Evolutionary conservation across 1,140 invertebrate genomes (phyloP), one percentile per base, ranked within the genome.

Genomic region (Ericerus pela): DNA sequence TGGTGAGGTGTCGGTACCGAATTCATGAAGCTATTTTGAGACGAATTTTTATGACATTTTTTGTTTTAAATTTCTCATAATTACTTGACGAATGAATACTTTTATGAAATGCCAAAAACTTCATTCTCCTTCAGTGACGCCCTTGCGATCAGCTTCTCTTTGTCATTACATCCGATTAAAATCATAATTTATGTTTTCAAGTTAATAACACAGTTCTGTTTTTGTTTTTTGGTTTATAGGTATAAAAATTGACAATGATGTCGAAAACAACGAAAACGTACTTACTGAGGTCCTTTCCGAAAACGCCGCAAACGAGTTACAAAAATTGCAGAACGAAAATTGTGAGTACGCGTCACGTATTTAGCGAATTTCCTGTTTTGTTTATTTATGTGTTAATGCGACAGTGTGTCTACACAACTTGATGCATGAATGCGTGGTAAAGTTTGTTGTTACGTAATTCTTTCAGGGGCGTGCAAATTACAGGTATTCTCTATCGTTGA

Each of bases 261-360:
- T 3, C 20, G 41, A 47, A 47, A 47, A 47, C 41, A 24, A 47
- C 26, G 41, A 47, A 47, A 47, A 47, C 26, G 41, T 24, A 47
- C 41, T 24, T 18, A 47, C 22, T 5, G 41, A 47, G 8, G 41
- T 8, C 26, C 22, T 24, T 24, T 47, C 41, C 8, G 41, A 47
- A 14, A 20, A 47, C 11, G 26, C 16, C 41, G 3, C 20, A 20
- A 47, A 24, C 16, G 41, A 47, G 10, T 10, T 14, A 24, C 41
- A 47, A 14, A 47, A 47, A 16, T 22, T 24, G 5, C 8, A 47
- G 8, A 47, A 47, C 26, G 41, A 24, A 47, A 47, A 47, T 22
- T 47, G 41, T 47, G 26, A 47, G 41, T 47, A 41, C 5, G 20
- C 6, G 10, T n/a, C n/a, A n/a, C n/a, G n/a, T n/a, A n/a, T n/a